Percentiles rank a stretch among this genome's conserved stretches.
phyloP scores from a whole-genome alignment of 2,113 vertebrate genomes.

The Lepus europaeus region DNA sequence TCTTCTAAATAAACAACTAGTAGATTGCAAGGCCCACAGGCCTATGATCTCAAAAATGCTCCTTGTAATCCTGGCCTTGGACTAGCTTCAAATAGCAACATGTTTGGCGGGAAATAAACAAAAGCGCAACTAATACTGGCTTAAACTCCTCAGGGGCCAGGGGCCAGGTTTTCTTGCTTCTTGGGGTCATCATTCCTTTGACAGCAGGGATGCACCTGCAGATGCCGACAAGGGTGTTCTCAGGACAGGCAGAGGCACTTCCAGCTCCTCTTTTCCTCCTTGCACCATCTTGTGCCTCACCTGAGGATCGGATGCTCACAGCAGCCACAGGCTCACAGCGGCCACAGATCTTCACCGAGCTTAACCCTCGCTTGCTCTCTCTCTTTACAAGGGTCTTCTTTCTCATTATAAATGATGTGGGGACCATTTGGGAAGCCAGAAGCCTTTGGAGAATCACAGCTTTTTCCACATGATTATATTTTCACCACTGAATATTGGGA shows the following conservation, averaged over 20 bases:
- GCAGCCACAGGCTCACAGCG: background rate
- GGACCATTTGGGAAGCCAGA: background rate
- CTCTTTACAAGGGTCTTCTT: background rate
- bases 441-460: background rate
- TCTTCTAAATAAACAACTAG: conserved; percentile 19
- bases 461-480: conserved; percentile 49
- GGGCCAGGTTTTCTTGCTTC: background rate
- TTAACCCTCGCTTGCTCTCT: background rate
- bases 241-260: background rate
- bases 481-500: conserved; percentile 29
- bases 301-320: background rate
- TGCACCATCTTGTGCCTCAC: too few relatives aligned
- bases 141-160: background rate
- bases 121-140: background rate
- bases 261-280: background rate
- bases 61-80: conserved; percentile 3
- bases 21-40: background rate
- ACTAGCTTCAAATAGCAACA: conserved; percentile 14
- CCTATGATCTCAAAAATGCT: background rate
- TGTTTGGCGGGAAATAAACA: background rate
- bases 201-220: background rate
- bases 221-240: background rate
- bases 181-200: background rate
- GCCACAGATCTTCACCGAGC: background rate
- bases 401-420: conserved; percentile 40